Base-by-base conservation (phyloP, 2,113 vertebrate genomes). In the Petrocephalus zakoni region DNA sequence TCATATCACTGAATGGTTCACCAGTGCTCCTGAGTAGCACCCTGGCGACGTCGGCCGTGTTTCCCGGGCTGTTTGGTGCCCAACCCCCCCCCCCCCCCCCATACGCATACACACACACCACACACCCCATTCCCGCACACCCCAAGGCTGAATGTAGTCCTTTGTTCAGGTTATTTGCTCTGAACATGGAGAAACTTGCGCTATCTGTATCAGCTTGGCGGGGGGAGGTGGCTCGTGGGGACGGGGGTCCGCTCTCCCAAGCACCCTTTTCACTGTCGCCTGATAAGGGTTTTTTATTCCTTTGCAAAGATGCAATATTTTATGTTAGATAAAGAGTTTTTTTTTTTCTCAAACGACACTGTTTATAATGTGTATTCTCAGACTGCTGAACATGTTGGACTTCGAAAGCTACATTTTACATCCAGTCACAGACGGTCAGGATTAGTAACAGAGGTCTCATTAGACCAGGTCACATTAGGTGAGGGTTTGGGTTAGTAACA, bases 81-180 rank as follows among this genome's bases (percentile, higher is more conserved):
- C 42, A 42, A 42, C 1, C 42, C 61, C n/a, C n/a, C 25, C 61
- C 2, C 0, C 58, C n/a, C 2, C 9, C 58, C 25, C 58, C 58
- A n/a, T n/a, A n/a, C n/a, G n/a, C n/a, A n/a, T n/a, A n/a, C n/a
- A n/a, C 58, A 64, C n/a, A 10, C 22, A n/a, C 58, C 7, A 19
- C 56, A 1, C 21, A 5, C 58, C n/a, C 0, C 21, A 7, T 11
- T 64, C 25, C 5, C 7, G 19, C 25, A 64, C 37, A 2, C 37
- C 29, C 58, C 25, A 47, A 22, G 19, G 21, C 58, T 87, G 56
- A 68, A 87, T 87, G n/a, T 87, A 22, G 9, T 49, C 42, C 86
- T 68, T 87, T 87, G 58, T 87, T 72, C 86, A 13, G 46, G 86
- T 58, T 72, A 58, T 72, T 87, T 87, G 86, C 37, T 87, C 5